Percentiles rank a stretch among this genome's conserved stretches.
Conservation (phyloP, 53 echinoderm and acorn worm genomes). For the Actinopyga echinites region DNA sequence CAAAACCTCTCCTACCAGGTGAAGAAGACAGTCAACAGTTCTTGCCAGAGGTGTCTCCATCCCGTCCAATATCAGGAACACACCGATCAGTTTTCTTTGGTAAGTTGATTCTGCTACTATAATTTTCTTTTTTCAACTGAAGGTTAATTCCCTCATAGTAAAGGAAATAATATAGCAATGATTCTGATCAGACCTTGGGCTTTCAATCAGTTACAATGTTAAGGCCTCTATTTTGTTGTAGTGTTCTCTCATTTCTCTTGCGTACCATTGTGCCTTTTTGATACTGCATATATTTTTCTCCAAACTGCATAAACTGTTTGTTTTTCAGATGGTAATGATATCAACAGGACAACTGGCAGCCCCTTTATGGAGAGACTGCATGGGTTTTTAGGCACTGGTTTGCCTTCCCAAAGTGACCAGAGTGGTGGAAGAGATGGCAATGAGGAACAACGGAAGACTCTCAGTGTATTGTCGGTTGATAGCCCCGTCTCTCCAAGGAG, state of each 20-base stretch:
- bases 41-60: neutral
- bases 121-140: no score
- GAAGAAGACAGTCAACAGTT: neutral
- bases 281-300: neutral
- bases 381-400: conserved; percentile 29
- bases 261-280: neutral
- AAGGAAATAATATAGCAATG: no score
- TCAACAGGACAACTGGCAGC: conserved; percentile 68
- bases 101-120: neutral
- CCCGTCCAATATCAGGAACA: neutral
- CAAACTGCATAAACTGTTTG: neutral
- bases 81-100: conserved; percentile 11
- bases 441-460: neutral
- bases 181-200: no score
- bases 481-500: neutral
- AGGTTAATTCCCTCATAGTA: no score
- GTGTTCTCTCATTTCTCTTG: no score
- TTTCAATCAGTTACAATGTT: no score
- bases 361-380: conserved; percentile 58
- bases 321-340: conserved; percentile 76
- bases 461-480: neutral
- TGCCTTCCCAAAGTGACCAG: neutral
- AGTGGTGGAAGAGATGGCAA: conserved; percentile 65
- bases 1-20: neutral
- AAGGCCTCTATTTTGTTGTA: no score